Evolutionary conservation across 2,113 vertebrate genomes (phyloP), one percentile per base, ranked within the genome.

Genomic region (Elaphurus davidianus): DNA sequence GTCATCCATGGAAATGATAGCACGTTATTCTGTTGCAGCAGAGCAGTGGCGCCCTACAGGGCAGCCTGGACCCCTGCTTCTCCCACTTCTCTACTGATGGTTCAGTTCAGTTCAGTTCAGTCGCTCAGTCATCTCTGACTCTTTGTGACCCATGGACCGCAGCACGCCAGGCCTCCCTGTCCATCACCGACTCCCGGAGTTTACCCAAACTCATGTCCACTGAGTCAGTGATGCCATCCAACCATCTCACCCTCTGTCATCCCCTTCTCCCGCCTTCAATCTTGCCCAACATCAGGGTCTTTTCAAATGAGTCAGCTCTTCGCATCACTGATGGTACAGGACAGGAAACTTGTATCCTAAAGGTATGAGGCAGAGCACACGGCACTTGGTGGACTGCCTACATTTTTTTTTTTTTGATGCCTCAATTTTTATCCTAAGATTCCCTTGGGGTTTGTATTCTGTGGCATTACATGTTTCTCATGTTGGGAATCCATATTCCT

Each of bases 341-440:
- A 81, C 8, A 52, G 33, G 59, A 43, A 95, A 78, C 62, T 87
- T 88, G 17, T 45, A 74, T 54, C 43, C 11, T 45, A 33, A 47
- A 76, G 43, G 23, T 45, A 50, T 93, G 36, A 83, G 21, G 25
- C 40, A 60, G 74, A 88, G 23, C 13, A 13, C 50, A 82, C n/a
- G 84, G 7, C 9, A 6, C 57, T 82, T 1, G 0, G 19, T 6
- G 36, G 36, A 60, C n/a, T 33, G 16, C 50, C 43, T 71, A 55
- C 33, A 36, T 60, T n/a, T 36, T 71, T 71, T 93, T 60, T n/a
- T 36, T 71, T 71, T 93, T 83, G 52, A 23, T 57, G 91, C 79
- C 40, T 54, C 79, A 81, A 12, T 16, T 92, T 96, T 95, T 83
- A 67, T 62, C 27, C 54, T 79, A 47, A 81, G 50, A 94, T 79